Base-by-base conservation (phyloP, 2,888 invertebrate genomes). In the Phortica magna region DNA sequence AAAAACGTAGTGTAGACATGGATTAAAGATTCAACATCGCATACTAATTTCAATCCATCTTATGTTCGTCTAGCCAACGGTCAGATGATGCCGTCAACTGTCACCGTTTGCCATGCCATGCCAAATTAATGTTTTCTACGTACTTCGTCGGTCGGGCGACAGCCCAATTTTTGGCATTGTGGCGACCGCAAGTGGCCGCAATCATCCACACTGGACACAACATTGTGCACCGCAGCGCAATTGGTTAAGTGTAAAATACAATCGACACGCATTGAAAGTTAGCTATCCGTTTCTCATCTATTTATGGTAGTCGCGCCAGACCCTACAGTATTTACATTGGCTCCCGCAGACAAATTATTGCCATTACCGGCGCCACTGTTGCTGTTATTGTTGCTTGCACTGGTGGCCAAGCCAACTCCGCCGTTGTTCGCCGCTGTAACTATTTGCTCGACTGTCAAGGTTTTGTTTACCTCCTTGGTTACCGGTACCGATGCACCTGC, bases 251-350 rank as follows among this genome's bases (percentile, higher is more conserved):
- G 76, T 39, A 79, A 76, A 75, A 78, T 74, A 76, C 77, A 78
- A 78, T 77, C 84, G 83, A 83, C 82, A 84, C 85, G 82, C 79
- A 83, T 83, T 82, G 83, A 84, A 88, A 90, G 92, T 90, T 92
- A 92, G 90, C 91, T 91, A 80, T 86, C 89, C 90, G 89, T 88
- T 90, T 91, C 91, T 92, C 92, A 92, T 92, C 92, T 92, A 84
- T 92, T 92, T 87, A 91, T 91, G 77, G 91, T 90, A 78, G 90
- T 88, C 79, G 87, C 22, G 17, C 61, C 61, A 61, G 61, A 48
- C 10, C 9, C 22, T 4, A 17, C 22, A 22, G 61, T 22, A 61
- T 22, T 61, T 19, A 61, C 19, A 12, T n/a, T 22, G 10, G 19
- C 61, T 5, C 22, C 61, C 7, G 7, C 61, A 10, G 61, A 1